Evolutionary conservation across 1,140 invertebrate genomes (phyloP).

Genomic region (Alviniconcha marisindica): DNA sequence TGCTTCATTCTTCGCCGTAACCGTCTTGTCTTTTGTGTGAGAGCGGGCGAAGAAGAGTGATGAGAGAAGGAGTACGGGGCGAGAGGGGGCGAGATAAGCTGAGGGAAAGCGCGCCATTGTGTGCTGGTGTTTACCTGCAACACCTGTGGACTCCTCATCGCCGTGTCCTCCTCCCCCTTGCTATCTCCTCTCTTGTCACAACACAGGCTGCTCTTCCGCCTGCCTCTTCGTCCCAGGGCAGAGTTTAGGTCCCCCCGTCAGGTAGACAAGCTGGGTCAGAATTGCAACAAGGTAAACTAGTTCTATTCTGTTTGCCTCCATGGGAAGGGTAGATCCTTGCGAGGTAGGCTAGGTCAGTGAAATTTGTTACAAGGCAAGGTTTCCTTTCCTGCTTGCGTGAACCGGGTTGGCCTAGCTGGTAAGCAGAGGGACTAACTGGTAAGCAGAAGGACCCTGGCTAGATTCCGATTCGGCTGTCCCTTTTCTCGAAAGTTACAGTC

Average conservation of each 20-base stretch:
- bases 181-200: not conserved
- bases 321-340: not conserved
- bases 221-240: not conserved
- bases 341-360: not conserved
- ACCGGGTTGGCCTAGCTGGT: no score
- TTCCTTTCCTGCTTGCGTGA: not conserved
- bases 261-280: no score
- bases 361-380: not conserved
- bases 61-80: no score
- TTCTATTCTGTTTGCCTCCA: not conserved
- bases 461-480: no score
- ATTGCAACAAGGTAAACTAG: no score
- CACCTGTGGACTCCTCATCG: conserved; percentile 4
- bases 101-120: not conserved
- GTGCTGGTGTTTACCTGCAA: conserved; percentile 19
- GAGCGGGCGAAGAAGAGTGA: no score
- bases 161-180: not conserved
- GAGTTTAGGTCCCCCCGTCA: not conserved
- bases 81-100: no score
- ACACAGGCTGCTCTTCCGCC: not conserved
- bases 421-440: no score
- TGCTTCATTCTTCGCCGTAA: no score
- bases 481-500: no score
- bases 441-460: no score
- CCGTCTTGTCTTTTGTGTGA: no score